Conservation (phyloP, 2,888 invertebrate genomes). For the Selenia dentaria region DNA sequence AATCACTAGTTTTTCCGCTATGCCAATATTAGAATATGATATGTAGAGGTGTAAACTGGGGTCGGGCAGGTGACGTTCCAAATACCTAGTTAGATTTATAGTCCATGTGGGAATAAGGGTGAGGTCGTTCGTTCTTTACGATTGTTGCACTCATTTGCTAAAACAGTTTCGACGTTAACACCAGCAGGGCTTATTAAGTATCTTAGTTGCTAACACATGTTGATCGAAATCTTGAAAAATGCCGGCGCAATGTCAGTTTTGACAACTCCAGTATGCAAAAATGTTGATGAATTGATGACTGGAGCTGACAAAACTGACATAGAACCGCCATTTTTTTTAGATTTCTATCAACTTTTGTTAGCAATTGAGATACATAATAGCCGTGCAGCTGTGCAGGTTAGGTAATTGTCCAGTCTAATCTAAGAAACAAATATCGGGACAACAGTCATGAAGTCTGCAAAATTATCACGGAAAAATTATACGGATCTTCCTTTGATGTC, state of each 20-base stretch:
- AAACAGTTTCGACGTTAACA: conserved; percentile 35
- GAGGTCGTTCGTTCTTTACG: conserved; percentile 64
- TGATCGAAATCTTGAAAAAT: no score
- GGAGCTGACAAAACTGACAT: no score
- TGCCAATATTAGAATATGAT: conserved; percentile 28
- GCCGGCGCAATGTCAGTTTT: no score
- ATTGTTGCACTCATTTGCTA: conserved; percentile 49
- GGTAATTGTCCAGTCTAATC: conserved; percentile 7
- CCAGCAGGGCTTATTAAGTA: no score
- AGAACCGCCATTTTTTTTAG: no score
- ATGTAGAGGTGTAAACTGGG: conserved; percentile 57
- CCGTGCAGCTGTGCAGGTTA: no score
- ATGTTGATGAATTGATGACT: no score
- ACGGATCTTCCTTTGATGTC: conserved; percentile 2
- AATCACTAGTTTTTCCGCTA: background rate
- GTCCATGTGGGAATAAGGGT: conserved; percentile 63
- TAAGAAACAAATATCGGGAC: conserved; percentile 5
- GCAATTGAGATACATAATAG: no score
- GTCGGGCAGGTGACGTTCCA: conserved; percentile 60
- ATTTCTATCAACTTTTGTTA: no score
- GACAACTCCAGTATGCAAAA: no score
- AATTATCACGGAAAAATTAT: background rate
- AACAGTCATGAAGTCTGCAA: conserved; percentile 5
- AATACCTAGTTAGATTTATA: conserved; percentile 69
- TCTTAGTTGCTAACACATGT: no score